Percentiles rank a stretch among this genome's conserved stretches.
These are phyloP conservation scores for Oryzaephilus surinamensis DNA, from an alignment of 1,140 invertebrate genomes.

Conservation along the genomic window DNA sequence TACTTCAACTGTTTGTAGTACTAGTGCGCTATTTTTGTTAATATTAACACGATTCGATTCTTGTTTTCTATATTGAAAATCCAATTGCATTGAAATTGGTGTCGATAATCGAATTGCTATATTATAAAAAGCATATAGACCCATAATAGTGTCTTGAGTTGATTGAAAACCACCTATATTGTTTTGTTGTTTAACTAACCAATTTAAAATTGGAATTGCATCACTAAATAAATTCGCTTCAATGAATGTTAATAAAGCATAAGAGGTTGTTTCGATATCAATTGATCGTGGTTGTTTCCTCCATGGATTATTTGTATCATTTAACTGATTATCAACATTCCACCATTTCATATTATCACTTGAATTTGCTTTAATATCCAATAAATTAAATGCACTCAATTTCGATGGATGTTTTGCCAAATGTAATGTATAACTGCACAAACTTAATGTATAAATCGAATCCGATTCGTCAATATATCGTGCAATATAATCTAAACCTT, in stretches of 20 bases:
- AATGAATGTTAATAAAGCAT: conserved; percentile 54
- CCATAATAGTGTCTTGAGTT: conserved; percentile 58
- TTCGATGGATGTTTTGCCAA: conserved; percentile 60
- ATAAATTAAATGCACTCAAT: conserved; percentile 51
- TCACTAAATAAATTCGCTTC: conserved; percentile 45
- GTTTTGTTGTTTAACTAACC: conserved; percentile 66
- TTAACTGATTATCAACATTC: conserved; percentile 35
- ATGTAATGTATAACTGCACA: conserved; percentile 68
- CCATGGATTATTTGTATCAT: conserved; percentile 40
- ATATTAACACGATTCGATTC: conserved; percentile 27
- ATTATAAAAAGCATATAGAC: conserved; percentile 51
- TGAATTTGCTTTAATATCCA: conserved; percentile 46
- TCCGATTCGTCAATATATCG: conserved; percentile 54
- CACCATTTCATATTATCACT: conserved; percentile 44
- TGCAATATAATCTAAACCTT: conserved; percentile 71
- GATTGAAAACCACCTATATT: conserved; percentile 66
- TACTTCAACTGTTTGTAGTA: conserved; percentile 38
- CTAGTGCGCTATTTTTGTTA: conserved; percentile 37
- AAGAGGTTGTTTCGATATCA: conserved; percentile 69
- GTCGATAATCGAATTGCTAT: conserved; percentile 39
- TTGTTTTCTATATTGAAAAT: conserved; percentile 28
- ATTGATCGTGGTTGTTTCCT: conserved; percentile 46
- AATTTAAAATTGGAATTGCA: conserved; percentile 49
- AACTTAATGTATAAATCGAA: conserved; percentile 66
- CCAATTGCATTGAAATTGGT: conserved; percentile 31